Evolutionary conservation across 2,888 invertebrate genomes (phyloP), one percentile per base, ranked within the genome.

Genomic region (Cotesia congregata): DNA sequence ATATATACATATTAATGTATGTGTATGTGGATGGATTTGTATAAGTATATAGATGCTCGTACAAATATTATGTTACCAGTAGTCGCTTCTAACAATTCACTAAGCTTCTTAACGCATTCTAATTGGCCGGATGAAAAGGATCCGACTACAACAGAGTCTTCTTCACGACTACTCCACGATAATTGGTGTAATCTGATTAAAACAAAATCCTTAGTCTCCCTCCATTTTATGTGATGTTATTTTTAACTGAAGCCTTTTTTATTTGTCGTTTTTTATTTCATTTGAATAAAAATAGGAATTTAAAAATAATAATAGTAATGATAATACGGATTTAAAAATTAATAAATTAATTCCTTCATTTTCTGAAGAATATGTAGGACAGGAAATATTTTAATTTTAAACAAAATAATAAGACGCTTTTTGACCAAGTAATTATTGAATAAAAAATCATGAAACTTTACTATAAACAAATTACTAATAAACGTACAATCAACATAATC

Each of bases 61-160:
- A 17, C 65, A 68, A 38, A 72, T 30, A 20, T 12, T 30, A 30
- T 30, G 20, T 65, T 62, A 20, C 65, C 30, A 17, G 65, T 7
- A 30, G 12, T 20, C 30, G 6, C 30, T 65, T 9, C 30, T 9
- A 65, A 12, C 65, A 12, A 65, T 74, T 65, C 71, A 60, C 60
- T 82, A 83, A 82, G 81, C 82, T 81, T 59, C 82, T 83, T 83
- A 83, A 72, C 65, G 69, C 74, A 80, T 80, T 82, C 78, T 83
- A 81, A 83, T 82, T 83, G 82, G 82, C 79, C 77, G 74, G 74
- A 70, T 76, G 70, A 71, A 62, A 61, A 62, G 50, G 74, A 70
- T 67, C 40, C 69, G 20, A 15, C 39, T 71, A 20, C 61, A 64
- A 74, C 6, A 39, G 76, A 72, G 41, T 39, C 70, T 41, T 70